phyloP scores from a whole-genome alignment of 2,888 invertebrate species.

The Lordiphosa andalusiaca region DNA sequence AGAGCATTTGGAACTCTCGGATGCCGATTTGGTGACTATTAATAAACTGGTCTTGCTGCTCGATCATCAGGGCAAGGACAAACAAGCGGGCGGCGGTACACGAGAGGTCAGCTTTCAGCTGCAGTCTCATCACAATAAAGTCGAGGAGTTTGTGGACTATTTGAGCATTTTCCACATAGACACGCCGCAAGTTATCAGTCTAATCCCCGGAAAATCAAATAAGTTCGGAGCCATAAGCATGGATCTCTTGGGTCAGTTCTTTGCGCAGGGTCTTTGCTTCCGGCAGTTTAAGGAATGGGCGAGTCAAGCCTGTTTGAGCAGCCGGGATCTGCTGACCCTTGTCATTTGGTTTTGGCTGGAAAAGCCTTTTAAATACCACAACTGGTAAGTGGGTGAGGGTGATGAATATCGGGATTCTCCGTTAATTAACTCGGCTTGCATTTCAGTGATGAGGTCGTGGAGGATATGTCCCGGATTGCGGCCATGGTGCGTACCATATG shows the following conservation, averaged over 20 bases:
- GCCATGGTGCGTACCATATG: conserved; percentile 85
- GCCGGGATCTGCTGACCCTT: conserved; percentile 86
- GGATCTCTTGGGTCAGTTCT: conserved; percentile 71
- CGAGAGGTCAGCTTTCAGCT: conserved; percentile 83
- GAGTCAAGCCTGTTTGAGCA: conserved; percentile 58
- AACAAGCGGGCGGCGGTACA: conserved; percentile 45
- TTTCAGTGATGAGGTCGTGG: conserved; percentile 77
- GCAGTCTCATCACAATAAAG: conserved; percentile 75
- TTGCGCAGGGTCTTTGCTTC: conserved; percentile 78
- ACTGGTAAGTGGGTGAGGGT: conserved; percentile 57
- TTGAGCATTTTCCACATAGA: conserved; percentile 74
- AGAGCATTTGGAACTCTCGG: conserved; percentile 60
- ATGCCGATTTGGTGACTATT: conserved; percentile 82
- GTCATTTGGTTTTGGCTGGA: conserved; percentile 88
- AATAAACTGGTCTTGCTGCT: conserved; percentile 84
- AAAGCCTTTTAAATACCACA: conserved; percentile 81
- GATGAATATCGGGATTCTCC: background rate
- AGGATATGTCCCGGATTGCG: conserved; percentile 86
- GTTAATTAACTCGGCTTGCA: background rate
- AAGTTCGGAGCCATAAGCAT: conserved; percentile 72
- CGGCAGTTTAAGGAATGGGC: conserved; percentile 77
- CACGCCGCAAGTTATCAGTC: conserved; percentile 72
- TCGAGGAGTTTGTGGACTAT: conserved; percentile 83
- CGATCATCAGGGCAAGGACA: conserved; percentile 42
- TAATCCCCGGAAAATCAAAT: conserved; percentile 75